phyloP scores from a whole-genome alignment of 2,888 invertebrate species.

The Rhingia campestris region DNA sequence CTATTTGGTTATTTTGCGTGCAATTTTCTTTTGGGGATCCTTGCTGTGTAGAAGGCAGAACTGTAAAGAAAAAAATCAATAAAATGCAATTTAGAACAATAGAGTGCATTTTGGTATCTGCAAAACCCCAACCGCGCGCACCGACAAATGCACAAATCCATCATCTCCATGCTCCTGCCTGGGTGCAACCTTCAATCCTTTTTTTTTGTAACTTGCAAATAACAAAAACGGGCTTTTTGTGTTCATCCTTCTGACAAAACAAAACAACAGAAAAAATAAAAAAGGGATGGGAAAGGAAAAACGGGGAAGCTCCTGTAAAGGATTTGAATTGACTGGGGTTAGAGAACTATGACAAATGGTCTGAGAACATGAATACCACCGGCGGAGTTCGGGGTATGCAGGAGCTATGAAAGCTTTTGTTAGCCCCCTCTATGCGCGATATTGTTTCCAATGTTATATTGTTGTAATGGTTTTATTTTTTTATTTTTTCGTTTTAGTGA shows the following conservation, averaged over 20 bases:
- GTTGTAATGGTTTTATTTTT: slow-evolving; percentile 56
- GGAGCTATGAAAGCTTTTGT: slow-evolving; percentile 54
- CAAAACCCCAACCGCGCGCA: slow-evolving; percentile 8
- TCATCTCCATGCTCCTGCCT: slow-evolving; percentile 19
- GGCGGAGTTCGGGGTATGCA: not conserved
- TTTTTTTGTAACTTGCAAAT: slow-evolving; percentile 11
- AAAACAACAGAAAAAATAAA: slow-evolving; percentile 16
- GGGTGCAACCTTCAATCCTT: slow-evolving; percentile 28
- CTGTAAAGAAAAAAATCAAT: slow-evolving; percentile 59
- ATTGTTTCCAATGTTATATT: slow-evolving; percentile 64
- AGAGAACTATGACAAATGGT: slow-evolving; percentile 62
- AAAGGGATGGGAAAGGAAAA: not conserved
- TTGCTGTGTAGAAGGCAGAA: slow-evolving; percentile 12
- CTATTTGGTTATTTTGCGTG: slow-evolving; percentile 51
- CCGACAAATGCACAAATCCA: slow-evolving; percentile 48
- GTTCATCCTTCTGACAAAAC: slow-evolving; percentile 35
- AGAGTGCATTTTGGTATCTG: slow-evolving; percentile 49
- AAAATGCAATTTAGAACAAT: slow-evolving; percentile 71
- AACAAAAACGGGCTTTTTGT: slow-evolving; percentile 38
- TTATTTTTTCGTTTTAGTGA: slow-evolving; percentile 78
- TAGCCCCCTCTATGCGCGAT: slow-evolving; percentile 13
- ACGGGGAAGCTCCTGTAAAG: slow-evolving; percentile 29
- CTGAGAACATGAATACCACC: slow-evolving; percentile 52
- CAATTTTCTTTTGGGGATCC: slow-evolving; percentile 50
- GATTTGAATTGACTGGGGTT: slow-evolving; percentile 44